Percentiles rank a stretch among this genome's conserved stretches.
phyloP scores from a whole-genome alignment of 1,140 invertebrate genomes.

The Hydropsyche tenuis region DNA sequence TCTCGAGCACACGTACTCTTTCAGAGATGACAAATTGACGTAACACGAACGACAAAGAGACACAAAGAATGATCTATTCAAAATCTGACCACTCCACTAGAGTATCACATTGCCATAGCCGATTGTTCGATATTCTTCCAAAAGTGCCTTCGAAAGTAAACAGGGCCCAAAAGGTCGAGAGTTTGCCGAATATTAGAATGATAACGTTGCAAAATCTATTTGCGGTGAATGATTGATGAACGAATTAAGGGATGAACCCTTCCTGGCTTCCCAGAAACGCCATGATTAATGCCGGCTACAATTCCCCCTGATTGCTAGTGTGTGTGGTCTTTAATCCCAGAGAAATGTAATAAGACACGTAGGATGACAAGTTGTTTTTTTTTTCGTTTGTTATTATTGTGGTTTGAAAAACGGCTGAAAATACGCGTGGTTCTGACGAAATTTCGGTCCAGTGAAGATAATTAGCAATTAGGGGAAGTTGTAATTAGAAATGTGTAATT shows the following conservation, averaged over 20 bases:
- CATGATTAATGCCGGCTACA: not conserved
- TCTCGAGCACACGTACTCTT: not conserved
- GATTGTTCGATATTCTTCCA: no score
- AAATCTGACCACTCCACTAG: conserved; percentile 5
- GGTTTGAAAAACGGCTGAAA: no score
- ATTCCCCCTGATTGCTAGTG: not conserved
- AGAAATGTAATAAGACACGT: no score
- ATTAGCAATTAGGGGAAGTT: no score
- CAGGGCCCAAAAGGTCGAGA: no score
- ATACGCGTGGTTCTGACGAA: no score
- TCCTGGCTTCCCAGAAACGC: not conserved
- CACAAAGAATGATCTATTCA: conserved; percentile 3
- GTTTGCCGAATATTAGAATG: not conserved
- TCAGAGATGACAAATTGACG: not conserved
- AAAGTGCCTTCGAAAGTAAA: no score
- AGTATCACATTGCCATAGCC: conserved; percentile 1
- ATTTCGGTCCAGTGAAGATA: no score
- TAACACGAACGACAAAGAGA: not conserved
- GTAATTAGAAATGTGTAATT: no score
- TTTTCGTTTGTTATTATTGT: no score
- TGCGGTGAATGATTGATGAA: conserved; percentile 12
- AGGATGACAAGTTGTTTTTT: no score
- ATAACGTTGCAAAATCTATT: conserved; percentile 1
- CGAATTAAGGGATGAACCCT: conserved; percentile 5
- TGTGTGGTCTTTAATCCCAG: no score